A percentile compares a stretch with the other conserved stretches of the same genome.
phyloP scores from a whole-genome alignment of 2,113 vertebrate genomes.

The Vimba vimba region DNA sequence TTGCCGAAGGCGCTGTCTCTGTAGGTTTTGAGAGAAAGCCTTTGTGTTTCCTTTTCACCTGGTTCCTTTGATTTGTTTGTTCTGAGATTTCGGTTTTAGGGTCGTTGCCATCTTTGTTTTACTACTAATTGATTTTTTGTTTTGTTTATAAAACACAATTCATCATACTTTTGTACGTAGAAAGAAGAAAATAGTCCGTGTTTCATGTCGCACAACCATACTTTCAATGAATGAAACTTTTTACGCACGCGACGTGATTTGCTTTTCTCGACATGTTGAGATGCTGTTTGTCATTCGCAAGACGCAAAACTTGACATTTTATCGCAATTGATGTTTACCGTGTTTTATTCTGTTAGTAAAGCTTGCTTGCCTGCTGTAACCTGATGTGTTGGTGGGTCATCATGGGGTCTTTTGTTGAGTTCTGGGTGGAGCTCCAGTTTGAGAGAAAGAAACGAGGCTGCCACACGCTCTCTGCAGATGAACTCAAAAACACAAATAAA shows the following conservation, averaged over 20 bases:
- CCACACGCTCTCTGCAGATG: not conserved
- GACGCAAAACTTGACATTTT: not conserved
- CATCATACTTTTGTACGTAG: not conserved
- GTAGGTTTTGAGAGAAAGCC: not conserved
- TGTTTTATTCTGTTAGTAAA: not conserved
- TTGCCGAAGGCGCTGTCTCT: not conserved
- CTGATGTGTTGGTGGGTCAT: not conserved
- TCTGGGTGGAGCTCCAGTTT: conserved; percentile 42
- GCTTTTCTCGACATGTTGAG: not conserved
- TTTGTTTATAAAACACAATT: not conserved
- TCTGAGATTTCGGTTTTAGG: not conserved
- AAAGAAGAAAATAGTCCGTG: not conserved
- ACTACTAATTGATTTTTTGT: not conserved
- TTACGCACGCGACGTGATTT: not conserved
- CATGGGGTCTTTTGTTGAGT: conserved; percentile 31
- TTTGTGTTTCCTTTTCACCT: not conserved
- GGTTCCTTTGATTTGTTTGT: not conserved
- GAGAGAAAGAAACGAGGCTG: not conserved
- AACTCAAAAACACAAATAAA: not conserved
- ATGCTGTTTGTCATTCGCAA: not conserved
- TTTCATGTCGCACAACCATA: not conserved
- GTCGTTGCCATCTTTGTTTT: not conserved
- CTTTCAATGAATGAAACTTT: conserved; percentile 12
- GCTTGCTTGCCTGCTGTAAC: not conserved
- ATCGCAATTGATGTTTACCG: not conserved